Evolutionary conservation across 2,113 vertebrate species (phyloP).

Genomic region (Cololabis saira): DNA sequence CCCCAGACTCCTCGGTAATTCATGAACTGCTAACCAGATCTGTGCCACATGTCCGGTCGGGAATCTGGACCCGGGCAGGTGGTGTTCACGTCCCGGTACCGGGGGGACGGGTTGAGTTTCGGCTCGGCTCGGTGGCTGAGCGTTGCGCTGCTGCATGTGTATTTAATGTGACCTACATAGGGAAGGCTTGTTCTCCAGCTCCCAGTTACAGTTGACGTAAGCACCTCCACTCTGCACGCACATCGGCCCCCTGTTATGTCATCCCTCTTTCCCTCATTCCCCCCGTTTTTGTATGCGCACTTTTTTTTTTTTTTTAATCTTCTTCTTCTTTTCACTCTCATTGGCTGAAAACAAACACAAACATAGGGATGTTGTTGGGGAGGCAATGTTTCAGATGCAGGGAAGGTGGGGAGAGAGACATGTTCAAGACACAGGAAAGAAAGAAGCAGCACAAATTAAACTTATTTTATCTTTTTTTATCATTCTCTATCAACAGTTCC

Average conservation of each 20-base stretch:
- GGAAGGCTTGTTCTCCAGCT: constrained; percentile 64
- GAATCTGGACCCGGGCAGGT: neutral
- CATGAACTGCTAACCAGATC: constrained; percentile 15
- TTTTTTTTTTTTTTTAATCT: constrained; percentile 37
- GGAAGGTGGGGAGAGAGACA: neutral
- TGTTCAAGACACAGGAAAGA: too few relatives aligned
- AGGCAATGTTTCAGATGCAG: neutral
- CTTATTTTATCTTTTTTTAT: too few relatives aligned
- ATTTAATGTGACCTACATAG: constrained; percentile 84
- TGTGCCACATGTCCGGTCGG: constrained; percentile 10
- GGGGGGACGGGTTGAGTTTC: constrained; percentile 18
- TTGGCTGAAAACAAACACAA: constrained; percentile 38
- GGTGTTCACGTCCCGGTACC: neutral
- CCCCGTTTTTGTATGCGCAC: constrained; percentile 20
- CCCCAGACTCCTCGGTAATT: constrained; percentile 43
- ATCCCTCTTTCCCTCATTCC: constrained; percentile 48
- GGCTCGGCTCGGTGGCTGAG: constrained; percentile 28
- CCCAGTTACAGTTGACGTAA: constrained; percentile 82
- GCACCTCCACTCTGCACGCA: constrained; percentile 50
- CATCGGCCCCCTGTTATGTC: constrained; percentile 75
- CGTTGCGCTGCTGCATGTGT: constrained; percentile 62
- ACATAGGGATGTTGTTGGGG: constrained; percentile 22
- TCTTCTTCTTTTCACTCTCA: constrained; percentile 15
- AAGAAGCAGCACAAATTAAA: neutral
- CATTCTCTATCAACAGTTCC: too few relatives aligned